Evolutionary conservation across 2,797 vertebrate genomes (phyloP).

Genomic region (Chromis chromis): DNA sequence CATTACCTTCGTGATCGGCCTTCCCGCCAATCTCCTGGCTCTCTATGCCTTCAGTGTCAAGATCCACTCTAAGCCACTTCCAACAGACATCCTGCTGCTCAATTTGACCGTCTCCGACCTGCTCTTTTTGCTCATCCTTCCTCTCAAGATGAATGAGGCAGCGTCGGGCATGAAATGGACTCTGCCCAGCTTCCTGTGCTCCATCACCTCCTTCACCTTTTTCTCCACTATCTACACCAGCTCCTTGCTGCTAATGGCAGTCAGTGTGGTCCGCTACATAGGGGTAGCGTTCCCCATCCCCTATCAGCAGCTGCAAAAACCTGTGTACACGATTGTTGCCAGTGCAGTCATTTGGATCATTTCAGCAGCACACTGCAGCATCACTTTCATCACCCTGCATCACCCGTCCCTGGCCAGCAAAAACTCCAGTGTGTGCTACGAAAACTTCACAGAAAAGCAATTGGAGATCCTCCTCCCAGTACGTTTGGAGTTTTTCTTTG

Average conservation of each 20-base stretch:
- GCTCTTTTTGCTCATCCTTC: slow-evolving; percentile 84
- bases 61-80: slow-evolving; percentile 67
- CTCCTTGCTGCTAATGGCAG: slow-evolving; percentile 85
- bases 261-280: slow-evolving; percentile 87
- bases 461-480: slow-evolving; percentile 73
- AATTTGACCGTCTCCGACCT: slow-evolving; percentile 87
- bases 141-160: slow-evolving; percentile 86
- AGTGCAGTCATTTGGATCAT: slow-evolving; percentile 70
- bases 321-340: slow-evolving; percentile 47
- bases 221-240: slow-evolving; percentile 90
- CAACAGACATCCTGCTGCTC: slow-evolving; percentile 84
- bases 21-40: slow-evolving; percentile 87
- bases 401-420: slow-evolving; percentile 24
- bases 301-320: slow-evolving; percentile 75
- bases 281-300: slow-evolving; percentile 82
- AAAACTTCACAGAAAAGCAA: slow-evolving; percentile 76
- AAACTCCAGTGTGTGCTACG: slow-evolving; percentile 73
- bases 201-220: slow-evolving; percentile 82
- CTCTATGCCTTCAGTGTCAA: slow-evolving; percentile 81
- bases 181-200: slow-evolving; percentile 76
- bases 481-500: slow-evolving; percentile 82
- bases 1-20: slow-evolving; percentile 82
- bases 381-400: slow-evolving; percentile 55
- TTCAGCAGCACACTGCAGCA: slow-evolving; percentile 65
- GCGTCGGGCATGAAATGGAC: slow-evolving; percentile 72